Base-by-base conservation (phyloP, 2,888 invertebrate species). In the Toxonevra muliebris region DNA sequence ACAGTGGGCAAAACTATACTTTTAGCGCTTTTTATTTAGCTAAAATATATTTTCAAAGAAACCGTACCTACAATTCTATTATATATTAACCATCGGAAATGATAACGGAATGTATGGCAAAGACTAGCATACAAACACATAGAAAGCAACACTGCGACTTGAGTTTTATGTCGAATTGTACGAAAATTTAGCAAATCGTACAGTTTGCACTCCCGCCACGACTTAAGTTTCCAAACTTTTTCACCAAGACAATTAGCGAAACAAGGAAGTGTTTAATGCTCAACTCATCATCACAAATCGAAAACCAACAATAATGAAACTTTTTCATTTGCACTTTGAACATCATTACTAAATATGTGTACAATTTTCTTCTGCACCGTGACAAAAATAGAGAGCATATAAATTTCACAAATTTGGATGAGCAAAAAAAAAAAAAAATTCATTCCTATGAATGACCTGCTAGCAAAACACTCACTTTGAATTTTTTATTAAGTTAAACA, bases 161-260 rank as follows among this genome's bases (percentile, higher is more conserved):
- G 30, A 30, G 2, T 30, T 30, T 30, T 30, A 2, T 30, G 30
- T 30, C 7, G 30, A 30, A 30, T 30, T 30, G 30, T 7, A 30
- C 40, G n/a, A 2, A n/a, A 52, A 17, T 52, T 52, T 58, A 58
- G 15, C 62, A 53, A 48, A 13, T 59, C 65, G 71, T 71, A 71
- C 71, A 71, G 71, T 71, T 71, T 71, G 60, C 66, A 71, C 68
- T 69, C 66, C 17, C 70, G 68, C 68, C 70, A 68, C 68, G 64
- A 58, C 54, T 55, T 45, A 15, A 55, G 17, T 45, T 64, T 57
- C 41, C 13, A 9, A 15, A 43, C 48, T 48, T 11, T 57, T 48
- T 30, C 7, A 30, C 15, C 41, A 54, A 19, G n/a, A 0, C 13
- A 19, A 53, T 13, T 11, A 58, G 7, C 15, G 45, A 48, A 1